These are phyloP conservation scores for Pollicipes pollicipes DNA, from an alignment of 1,140 invertebrate genomes.

Conservation along the genomic window DNA sequence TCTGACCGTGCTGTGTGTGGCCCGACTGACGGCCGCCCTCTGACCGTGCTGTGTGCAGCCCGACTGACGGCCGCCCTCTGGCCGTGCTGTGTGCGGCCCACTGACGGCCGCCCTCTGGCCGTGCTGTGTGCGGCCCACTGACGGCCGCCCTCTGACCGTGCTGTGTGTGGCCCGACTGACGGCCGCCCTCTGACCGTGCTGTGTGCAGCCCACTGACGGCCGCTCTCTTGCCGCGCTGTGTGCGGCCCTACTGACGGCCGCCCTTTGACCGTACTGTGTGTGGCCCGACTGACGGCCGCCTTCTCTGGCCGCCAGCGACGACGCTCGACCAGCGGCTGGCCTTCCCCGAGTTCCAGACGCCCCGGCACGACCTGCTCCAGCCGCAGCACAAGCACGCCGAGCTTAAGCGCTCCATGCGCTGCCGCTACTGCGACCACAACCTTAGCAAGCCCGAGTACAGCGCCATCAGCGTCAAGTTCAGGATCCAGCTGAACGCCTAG, in stretches of 20 bases:
- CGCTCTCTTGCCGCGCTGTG: neutral
- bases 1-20: too few relatives aligned
- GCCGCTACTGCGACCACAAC: slow-evolving; percentile 73
- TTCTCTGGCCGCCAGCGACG: slow-evolving; percentile 46
- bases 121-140: too few relatives aligned
- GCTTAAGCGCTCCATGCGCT: slow-evolving; percentile 63
- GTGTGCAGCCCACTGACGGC: too few relatives aligned
- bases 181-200: too few relatives aligned
- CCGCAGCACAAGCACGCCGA: slow-evolving; percentile 68
- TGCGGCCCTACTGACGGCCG: neutral
- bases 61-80: too few relatives aligned
- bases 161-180: too few relatives aligned
- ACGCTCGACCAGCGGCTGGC: slow-evolving; percentile 64
- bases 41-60: too few relatives aligned
- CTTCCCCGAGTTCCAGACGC: slow-evolving; percentile 63
- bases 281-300: slow-evolving; percentile 9
- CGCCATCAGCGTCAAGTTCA: slow-evolving; percentile 85
- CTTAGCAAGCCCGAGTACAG: slow-evolving; percentile 90
- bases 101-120: too few relatives aligned
- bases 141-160: too few relatives aligned
- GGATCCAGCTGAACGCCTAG: slow-evolving; percentile 82
- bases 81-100: too few relatives aligned
- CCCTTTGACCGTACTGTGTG: neutral
- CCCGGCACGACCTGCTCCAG: slow-evolving; percentile 47
- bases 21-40: too few relatives aligned